A percentile compares a stretch with the other conserved stretches of the same genome.
Evolutionary conservation across 2,797 vertebrate species (phyloP).

Genomic region (Pangasius macronema): DNA sequence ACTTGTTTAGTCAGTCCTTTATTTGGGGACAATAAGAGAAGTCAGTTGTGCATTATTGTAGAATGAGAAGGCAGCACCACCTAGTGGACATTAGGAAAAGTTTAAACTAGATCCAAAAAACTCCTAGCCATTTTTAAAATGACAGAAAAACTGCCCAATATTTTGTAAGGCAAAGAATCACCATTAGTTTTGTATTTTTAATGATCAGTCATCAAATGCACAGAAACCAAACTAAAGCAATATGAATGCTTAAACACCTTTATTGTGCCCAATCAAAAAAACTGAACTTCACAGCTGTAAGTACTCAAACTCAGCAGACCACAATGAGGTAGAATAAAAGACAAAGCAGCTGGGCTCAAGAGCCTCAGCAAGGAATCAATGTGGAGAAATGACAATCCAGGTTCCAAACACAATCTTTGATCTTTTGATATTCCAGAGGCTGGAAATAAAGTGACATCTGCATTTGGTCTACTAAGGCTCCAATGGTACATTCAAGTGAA

Average conservation of each 20-base stretch:
- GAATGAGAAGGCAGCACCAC: conserved; percentile 14
- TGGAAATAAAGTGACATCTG: conserved; percentile 69
- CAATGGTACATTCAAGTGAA: conserved; percentile 81
- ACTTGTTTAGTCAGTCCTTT: not conserved
- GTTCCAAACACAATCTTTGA: conserved; percentile 24
- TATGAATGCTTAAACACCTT: conserved; percentile 97
- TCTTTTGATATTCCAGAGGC: conserved; percentile 57
- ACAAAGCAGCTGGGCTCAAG: conserved; percentile 91
- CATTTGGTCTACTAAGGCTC: conserved; percentile 81
- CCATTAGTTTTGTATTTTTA: not conserved
- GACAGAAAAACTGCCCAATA: not conserved
- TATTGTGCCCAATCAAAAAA: conserved; percentile 97
- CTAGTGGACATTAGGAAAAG: conserved; percentile 32
- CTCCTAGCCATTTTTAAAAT: not conserved
- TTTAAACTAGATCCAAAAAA: not conserved
- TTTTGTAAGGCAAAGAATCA: not conserved
- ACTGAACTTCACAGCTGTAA: conserved; percentile 93
- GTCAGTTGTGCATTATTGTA: not conserved
- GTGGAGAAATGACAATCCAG: conserved; percentile 60
- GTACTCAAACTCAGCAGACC: conserved; percentile 91
- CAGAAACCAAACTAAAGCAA: conserved; percentile 8
- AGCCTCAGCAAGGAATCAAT: conserved; percentile 84
- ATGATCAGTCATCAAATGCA: not conserved
- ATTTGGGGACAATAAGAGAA: no score
- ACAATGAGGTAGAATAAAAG: conserved; percentile 99